Percentiles rank a stretch among this genome's conserved stretches.
These are phyloP conservation scores for Echinops telfairi DNA, from an alignment of 2,113 vertebrate genomes.

Conservation along the genomic window DNA sequence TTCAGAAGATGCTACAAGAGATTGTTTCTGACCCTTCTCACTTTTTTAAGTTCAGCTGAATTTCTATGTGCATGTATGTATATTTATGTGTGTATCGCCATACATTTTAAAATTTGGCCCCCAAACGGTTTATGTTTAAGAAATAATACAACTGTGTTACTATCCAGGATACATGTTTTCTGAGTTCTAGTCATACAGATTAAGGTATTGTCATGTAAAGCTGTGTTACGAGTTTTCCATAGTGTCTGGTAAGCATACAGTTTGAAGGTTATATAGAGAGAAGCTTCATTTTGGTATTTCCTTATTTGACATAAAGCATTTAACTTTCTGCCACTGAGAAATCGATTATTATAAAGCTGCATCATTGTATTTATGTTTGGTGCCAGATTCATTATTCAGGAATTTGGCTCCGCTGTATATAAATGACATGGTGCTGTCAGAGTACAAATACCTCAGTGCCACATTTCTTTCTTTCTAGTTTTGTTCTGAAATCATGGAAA, in stretches of 20 bases:
- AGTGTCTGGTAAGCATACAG: constrained; percentile 52
- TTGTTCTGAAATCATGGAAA: constrained; percentile 93
- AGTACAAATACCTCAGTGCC: constrained; percentile 81
- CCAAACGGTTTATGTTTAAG: neutral
- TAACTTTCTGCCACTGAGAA: constrained; percentile 72
- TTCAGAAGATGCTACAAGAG: neutral
- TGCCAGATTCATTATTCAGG: constrained; percentile 81
- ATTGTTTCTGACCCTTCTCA: constrained; percentile 21
- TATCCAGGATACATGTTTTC: constrained; percentile 42
- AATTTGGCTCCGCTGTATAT: constrained; percentile 70
- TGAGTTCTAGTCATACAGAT: constrained; percentile 26
- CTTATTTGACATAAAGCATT: constrained; percentile 69
- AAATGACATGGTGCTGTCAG: constrained; percentile 81
- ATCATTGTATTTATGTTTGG: constrained; percentile 74
- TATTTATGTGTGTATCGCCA: too few relatives aligned
- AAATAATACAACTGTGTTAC: constrained; percentile 36
- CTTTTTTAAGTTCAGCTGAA: constrained; percentile 20
- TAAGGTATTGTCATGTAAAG: constrained; percentile 39
- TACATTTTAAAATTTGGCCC: too few relatives aligned
- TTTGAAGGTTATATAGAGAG: constrained; percentile 48
- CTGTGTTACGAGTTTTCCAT: constrained; percentile 50
- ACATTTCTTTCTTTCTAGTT: constrained; percentile 90
- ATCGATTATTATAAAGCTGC: constrained; percentile 72
- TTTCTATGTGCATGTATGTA: neutral
- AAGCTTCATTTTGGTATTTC: constrained; percentile 71